A percentile compares a stretch with the other conserved stretches of the same genome.
Conservation (phyloP, 92 coral and sea anemone species). For the Porites divaricata region DNA sequence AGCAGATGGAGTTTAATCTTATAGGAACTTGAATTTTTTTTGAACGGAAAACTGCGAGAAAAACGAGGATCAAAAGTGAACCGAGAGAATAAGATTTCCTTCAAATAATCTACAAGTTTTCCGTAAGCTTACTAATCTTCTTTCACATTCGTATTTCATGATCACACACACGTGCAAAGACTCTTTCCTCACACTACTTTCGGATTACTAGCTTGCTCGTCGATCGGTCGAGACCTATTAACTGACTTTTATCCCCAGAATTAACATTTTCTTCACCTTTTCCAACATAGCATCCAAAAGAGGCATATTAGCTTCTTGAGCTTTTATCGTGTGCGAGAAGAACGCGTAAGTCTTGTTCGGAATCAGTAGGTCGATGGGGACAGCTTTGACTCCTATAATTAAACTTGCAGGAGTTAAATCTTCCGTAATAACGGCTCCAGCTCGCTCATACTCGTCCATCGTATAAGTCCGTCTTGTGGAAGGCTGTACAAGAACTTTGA, state of each 20-base stretch:
- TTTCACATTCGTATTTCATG: no score
- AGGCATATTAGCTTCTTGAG: conserved; percentile 96
- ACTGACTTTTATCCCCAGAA: background rate
- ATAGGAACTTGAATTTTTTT: no score
- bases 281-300: conserved; percentile 93
- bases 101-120: no score
- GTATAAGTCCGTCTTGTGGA: conserved; percentile 97
- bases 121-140: no score
- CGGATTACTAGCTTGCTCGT: no score
- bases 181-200: no score
- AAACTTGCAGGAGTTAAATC: conserved; percentile 89
- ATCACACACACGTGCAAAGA: no score
- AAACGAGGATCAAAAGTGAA: no score
- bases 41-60: no score
- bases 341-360: conserved; percentile 95
- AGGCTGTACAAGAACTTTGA: conserved; percentile 95
- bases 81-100: no score
- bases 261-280: conserved; percentile 63
- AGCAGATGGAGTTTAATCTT: no score
- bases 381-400: conserved; percentile 96
- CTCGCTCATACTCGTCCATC: conserved; percentile 96
- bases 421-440: conserved; percentile 91
- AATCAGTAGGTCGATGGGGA: conserved; percentile 82
- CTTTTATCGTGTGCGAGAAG: conserved; percentile 97
- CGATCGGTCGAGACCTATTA: no score